Evolutionary conservation across 1,140 invertebrate genomes (phyloP).

Genomic region (Penaeus indicus): DNA sequence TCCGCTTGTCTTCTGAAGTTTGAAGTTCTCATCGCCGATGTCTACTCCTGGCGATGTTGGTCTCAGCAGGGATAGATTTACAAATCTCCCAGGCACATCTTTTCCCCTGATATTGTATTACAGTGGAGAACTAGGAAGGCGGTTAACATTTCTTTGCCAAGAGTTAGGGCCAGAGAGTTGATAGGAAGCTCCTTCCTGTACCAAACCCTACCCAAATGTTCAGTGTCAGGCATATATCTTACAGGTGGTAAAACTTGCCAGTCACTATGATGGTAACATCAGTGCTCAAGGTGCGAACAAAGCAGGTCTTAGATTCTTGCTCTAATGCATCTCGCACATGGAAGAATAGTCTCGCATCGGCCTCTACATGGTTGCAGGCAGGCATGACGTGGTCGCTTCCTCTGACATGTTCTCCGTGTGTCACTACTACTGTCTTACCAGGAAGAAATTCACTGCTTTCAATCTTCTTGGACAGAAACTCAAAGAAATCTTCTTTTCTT

Average conservation of each 20-base stretch:
- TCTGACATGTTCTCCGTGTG: slow-evolving; percentile 30
- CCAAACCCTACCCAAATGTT: slow-evolving; percentile 40
- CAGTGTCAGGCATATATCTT: slow-evolving; percentile 7
- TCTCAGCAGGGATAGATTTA: slow-evolving; percentile 37
- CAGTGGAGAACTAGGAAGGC: slow-evolving; percentile 46
- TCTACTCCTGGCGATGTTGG: not conserved
- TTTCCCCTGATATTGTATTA: slow-evolving; percentile 32
- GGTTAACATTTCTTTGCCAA: slow-evolving; percentile 44
- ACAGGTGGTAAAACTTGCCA: slow-evolving; percentile 48
- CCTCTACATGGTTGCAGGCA: slow-evolving; percentile 44
- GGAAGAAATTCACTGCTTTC: slow-evolving; percentile 27
- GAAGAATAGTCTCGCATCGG: slow-evolving; percentile 16
- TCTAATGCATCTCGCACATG: slow-evolving; percentile 34
- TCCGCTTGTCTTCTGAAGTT: slow-evolving; percentile 31
- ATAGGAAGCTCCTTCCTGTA: slow-evolving; percentile 26
- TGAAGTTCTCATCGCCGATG: slow-evolving; percentile 25
- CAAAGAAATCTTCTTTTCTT: slow-evolving; percentile 44
- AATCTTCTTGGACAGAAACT: slow-evolving; percentile 43
- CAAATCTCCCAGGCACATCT: slow-evolving; percentile 33
- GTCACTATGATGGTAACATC: slow-evolving; percentile 33
- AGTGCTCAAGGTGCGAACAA: not conserved
- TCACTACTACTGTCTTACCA: slow-evolving; percentile 25
- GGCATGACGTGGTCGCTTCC: slow-evolving; percentile 5
- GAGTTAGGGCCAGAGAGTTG: slow-evolving; percentile 27
- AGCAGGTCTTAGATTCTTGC: slow-evolving; percentile 10